Percentiles rank a stretch among this genome's conserved stretches.
phyloP scores from a whole-genome alignment of 2,113 vertebrate genomes.

The Girardinichthys multiradiatus region DNA sequence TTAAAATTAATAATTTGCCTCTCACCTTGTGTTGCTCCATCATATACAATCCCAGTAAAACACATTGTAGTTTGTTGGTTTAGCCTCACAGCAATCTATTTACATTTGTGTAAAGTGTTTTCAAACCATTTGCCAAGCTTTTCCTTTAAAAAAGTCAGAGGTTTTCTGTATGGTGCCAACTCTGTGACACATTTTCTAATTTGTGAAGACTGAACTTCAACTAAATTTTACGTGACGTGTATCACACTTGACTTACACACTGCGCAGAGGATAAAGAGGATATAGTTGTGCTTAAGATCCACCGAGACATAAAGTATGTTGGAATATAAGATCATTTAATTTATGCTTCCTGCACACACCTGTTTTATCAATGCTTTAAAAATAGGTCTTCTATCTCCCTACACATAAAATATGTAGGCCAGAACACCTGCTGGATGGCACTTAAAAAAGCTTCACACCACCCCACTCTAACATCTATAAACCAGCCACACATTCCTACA shows the following conservation, averaged over 20 bases:
- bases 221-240: too few species aligned
- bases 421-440: constrained; percentile 25
- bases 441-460: constrained; percentile 11
- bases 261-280: background rate
- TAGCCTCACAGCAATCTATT: background rate
- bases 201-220: too few species aligned
- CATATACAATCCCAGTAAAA: too few species aligned
- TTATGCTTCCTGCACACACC: background rate
- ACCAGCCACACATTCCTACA: background rate
- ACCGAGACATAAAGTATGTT: background rate
- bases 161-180: too few species aligned
- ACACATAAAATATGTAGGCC: constrained; percentile 14
- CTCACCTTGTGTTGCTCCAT: too few species aligned
- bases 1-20: too few species aligned
- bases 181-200: too few species aligned
- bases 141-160: too few species aligned
- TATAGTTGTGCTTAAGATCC: background rate
- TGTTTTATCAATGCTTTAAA: background rate
- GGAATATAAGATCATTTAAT: background rate
- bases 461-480: background rate
- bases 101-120: background rate
- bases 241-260: too few species aligned
- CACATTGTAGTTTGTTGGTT: too few species aligned
- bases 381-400: constrained; percentile 20
- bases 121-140: too few species aligned